phyloP scores from a whole-genome alignment of 2,113 vertebrate species.

The Muntiacus muntjak region DNA sequence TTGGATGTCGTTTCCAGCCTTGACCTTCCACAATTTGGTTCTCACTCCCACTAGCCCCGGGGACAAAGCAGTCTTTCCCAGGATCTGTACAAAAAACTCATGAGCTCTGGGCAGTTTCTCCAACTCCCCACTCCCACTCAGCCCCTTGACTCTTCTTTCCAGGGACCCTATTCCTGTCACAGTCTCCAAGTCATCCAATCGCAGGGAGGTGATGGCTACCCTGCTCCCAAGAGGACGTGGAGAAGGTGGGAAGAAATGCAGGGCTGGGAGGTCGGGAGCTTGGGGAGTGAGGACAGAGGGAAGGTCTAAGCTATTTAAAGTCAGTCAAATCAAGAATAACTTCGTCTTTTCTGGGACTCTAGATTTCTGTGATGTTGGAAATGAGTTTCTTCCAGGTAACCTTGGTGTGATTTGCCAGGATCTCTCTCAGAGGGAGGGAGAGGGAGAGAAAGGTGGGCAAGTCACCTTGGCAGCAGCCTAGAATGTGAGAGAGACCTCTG shows the following conservation, averaged over 20 bases:
- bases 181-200: neutral
- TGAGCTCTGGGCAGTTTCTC: neutral
- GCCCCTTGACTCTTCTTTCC: neutral
- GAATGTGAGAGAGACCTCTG: neutral
- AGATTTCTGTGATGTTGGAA: neutral
- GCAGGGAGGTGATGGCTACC: neutral
- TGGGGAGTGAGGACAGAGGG: neutral
- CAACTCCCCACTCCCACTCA: neutral
- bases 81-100: neutral
- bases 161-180: neutral
- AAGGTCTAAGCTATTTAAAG: neutral
- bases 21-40: neutral
- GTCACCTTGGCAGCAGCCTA: neutral
- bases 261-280: neutral
- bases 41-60: neutral
- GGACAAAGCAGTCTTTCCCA: neutral
- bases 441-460: neutral
- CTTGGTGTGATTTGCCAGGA: neutral
- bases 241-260: neutral
- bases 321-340: neutral
- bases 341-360: neutral
- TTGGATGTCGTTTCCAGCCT: neutral
- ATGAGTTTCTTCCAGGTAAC: neutral
- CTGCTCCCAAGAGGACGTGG: neutral
- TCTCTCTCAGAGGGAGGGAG: neutral